phyloP scores from a whole-genome alignment of 1,140 invertebrate genomes.

The Leguminivora glycinivorella region DNA sequence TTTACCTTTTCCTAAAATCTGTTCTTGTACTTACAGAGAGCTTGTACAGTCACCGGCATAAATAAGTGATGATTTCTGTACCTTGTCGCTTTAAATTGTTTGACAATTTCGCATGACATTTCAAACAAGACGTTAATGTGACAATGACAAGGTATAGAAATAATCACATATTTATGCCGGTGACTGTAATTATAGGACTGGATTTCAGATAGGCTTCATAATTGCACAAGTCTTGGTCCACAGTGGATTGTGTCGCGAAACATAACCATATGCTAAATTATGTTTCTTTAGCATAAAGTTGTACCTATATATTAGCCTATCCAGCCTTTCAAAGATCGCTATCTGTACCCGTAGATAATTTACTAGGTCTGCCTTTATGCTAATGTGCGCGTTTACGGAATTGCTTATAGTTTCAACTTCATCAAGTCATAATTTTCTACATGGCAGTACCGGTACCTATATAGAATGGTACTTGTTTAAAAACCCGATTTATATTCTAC shows the following conservation, averaged over 20 bases:
- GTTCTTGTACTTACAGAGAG: constrained; percentile 30
- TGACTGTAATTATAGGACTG: constrained; percentile 30
- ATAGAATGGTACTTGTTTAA: background rate
- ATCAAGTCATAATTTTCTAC: background rate
- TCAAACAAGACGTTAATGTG: too few species aligned
- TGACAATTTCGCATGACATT: too few species aligned
- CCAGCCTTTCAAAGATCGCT: too few species aligned
- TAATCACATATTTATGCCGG: too few species aligned
- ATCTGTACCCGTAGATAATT: constrained; percentile 14
- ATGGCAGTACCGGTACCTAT: background rate
- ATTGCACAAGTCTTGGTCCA: constrained; percentile 24
- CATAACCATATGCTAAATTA: background rate
- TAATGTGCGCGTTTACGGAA: background rate
- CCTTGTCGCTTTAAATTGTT: too few species aligned
- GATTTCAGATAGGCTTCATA: constrained; percentile 31
- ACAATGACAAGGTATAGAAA: too few species aligned
- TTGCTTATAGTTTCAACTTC: background rate
- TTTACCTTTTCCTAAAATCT: background rate
- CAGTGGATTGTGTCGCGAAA: background rate
- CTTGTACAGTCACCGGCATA: too few species aligned
- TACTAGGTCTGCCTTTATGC: background rate
- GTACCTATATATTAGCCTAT: too few species aligned
- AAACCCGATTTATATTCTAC: constrained; percentile 30
- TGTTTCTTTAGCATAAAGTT: background rate
- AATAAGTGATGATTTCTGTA: too few species aligned